Percentiles rank a stretch among this genome's conserved stretches.
phyloP scores from a whole-genome alignment of 1,140 invertebrate species.

The Ceratitis capitata region DNA sequence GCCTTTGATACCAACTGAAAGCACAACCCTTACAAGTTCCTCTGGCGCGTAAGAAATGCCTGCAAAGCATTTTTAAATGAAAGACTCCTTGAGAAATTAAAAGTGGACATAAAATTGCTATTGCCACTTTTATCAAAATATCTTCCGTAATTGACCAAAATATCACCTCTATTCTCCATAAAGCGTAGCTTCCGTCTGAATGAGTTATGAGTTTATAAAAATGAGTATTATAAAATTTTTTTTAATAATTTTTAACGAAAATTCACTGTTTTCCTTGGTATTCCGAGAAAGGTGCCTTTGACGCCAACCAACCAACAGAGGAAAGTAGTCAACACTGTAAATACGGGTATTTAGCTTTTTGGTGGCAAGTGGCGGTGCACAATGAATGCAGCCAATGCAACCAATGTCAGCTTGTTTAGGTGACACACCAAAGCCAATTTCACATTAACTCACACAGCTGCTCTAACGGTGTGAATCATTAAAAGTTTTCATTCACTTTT shows the following conservation, averaged over 20 bases:
- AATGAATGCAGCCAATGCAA: neutral
- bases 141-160: neutral
- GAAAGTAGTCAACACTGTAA: neutral
- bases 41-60: too few relatives aligned
- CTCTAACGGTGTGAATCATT: slow-evolving; percentile 25
- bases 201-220: neutral
- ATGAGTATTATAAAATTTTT: too few relatives aligned
- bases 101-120: too few relatives aligned
- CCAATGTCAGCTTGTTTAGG: neutral
- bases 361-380: neutral
- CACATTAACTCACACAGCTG: too few relatives aligned
- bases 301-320: neutral
- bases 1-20: too few relatives aligned
- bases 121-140: neutral
- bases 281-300: slow-evolving; percentile 13
- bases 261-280: neutral
- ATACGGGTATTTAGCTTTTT: neutral
- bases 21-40: too few relatives aligned
- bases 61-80: too few relatives aligned
- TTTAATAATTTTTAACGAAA: neutral
- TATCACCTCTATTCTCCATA: neutral
- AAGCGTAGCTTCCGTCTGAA: neutral
- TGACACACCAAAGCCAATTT: neutral
- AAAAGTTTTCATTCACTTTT: slow-evolving; percentile 36
- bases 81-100: too few relatives aligned